A percentile compares a stretch with the other conserved stretches of the same genome.
These are phyloP conservation scores for Trachops cirrhosus DNA, from an alignment of 2,797 vertebrate species.

Conservation along the genomic window DNA sequence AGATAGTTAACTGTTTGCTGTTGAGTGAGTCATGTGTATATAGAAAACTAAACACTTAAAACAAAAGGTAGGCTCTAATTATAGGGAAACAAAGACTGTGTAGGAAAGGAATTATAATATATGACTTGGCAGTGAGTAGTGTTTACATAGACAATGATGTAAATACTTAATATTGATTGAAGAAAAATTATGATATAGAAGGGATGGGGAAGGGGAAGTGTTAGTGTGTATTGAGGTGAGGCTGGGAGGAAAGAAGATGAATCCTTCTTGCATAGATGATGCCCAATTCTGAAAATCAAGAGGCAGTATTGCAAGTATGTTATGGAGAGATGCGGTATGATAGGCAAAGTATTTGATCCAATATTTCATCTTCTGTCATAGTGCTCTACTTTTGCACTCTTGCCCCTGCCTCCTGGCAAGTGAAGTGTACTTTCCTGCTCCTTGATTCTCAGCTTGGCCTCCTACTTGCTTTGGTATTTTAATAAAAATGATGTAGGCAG, in stretches of 20 bases:
- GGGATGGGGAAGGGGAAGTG: neutral
- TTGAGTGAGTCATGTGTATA: neutral
- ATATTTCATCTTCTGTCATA: neutral
- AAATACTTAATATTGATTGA: neutral
- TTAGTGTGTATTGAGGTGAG: neutral
- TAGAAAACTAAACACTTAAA: constrained; percentile 19
- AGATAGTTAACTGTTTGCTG: neutral
- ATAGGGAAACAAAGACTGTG: neutral
- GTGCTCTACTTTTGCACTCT: neutral
- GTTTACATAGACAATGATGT: neutral
- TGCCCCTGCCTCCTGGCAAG: neutral
- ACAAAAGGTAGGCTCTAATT: constrained; percentile 26
- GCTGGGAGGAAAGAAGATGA: neutral
- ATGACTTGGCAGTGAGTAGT: neutral
- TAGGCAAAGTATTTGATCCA: neutral
- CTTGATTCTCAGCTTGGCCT: neutral
- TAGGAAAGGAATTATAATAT: neutral
- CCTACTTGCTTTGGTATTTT: constrained; percentile 7
- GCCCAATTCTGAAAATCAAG: neutral
- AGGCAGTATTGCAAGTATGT: neutral
- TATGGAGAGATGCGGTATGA: neutral
- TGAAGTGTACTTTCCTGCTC: neutral
- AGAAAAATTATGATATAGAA: neutral
- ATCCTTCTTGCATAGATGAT: neutral
- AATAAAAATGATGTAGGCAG: neutral